A percentile compares a stretch with the other conserved stretches of the same genome.
phyloP scores from a whole-genome alignment of 2,888 invertebrate genomes.

The Alloplasta piceator region DNA sequence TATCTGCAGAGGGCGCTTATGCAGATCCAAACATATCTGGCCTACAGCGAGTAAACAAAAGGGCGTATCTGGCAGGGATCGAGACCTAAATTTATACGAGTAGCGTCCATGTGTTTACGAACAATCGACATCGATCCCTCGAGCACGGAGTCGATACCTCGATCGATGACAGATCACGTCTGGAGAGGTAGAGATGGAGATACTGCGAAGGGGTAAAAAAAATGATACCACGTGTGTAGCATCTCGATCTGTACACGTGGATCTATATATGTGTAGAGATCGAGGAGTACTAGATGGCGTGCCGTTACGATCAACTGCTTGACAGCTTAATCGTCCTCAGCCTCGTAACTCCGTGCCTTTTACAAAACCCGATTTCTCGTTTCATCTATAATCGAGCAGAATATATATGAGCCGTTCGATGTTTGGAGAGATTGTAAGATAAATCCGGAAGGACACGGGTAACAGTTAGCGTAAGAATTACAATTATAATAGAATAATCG shows the following conservation, averaged over 20 bases:
- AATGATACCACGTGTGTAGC: constrained; percentile 32
- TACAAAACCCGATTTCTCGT: constrained; percentile 37
- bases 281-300: constrained; percentile 47
- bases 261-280: background rate
- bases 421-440: too few relatives aligned
- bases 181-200: background rate
- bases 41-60: constrained; percentile 11
- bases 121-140: too few relatives aligned
- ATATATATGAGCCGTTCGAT: too few relatives aligned
- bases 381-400: constrained; percentile 23
- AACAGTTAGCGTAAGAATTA: too few relatives aligned
- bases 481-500: too few relatives aligned
- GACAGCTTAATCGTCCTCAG: constrained; percentile 66
- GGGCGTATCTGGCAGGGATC: too few relatives aligned
- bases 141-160: constrained; percentile 40
- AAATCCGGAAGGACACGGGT: too few relatives aligned
- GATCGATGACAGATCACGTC: constrained; percentile 64
- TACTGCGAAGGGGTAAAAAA: constrained; percentile 1
- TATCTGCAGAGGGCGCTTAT: constrained; percentile 3
- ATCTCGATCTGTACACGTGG: constrained; percentile 41
- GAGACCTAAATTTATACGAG: too few relatives aligned
- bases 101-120: too few relatives aligned
- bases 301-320: constrained; percentile 64
- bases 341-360: constrained; percentile 30
- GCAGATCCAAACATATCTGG: background rate